Percentiles rank a stretch among this genome's conserved stretches.
Evolutionary conservation across 2,797 vertebrate species (phyloP).

Genomic region (Onychomys leucogaster): DNA sequence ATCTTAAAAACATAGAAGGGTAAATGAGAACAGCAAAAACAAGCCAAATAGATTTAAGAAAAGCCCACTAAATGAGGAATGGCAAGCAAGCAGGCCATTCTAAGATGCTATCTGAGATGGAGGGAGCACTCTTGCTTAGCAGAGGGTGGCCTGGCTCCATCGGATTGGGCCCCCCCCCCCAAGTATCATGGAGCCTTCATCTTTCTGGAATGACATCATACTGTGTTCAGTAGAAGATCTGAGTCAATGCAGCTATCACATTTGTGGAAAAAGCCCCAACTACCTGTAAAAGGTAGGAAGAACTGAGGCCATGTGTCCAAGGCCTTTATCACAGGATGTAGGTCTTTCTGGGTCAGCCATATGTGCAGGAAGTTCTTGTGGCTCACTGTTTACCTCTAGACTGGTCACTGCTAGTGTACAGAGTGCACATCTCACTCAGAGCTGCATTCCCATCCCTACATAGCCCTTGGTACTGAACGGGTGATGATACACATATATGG

Average conservation of each 20-base stretch:
- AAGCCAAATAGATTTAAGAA: not conserved
- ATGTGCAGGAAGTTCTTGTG: accelerated
- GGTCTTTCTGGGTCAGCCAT: accelerated
- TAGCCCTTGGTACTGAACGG: not conserved
- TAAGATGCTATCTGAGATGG: not conserved
- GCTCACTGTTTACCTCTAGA: not conserved
- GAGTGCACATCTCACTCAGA: not conserved
- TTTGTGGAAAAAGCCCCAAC: not conserved
- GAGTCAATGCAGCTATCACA: not conserved
- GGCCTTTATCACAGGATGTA: no score
- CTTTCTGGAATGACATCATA: accelerated
- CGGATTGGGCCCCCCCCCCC: no score
- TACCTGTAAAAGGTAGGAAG: not conserved
- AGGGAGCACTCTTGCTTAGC: not conserved
- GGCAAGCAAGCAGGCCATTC: not conserved
- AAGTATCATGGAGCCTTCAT: accelerated
- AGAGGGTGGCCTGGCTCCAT: not conserved
- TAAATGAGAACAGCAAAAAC: not conserved
- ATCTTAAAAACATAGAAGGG: not conserved
- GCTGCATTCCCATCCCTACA: not conserved
- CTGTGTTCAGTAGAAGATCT: not conserved
- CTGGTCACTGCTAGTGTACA: accelerated
- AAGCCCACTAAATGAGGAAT: not conserved
- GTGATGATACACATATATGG: not conserved
- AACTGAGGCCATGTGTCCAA: not conserved